These are phyloP conservation scores for Sylvilagus bachmani DNA, from an alignment of 2,113 vertebrate genomes.

Conservation along the genomic window DNA sequence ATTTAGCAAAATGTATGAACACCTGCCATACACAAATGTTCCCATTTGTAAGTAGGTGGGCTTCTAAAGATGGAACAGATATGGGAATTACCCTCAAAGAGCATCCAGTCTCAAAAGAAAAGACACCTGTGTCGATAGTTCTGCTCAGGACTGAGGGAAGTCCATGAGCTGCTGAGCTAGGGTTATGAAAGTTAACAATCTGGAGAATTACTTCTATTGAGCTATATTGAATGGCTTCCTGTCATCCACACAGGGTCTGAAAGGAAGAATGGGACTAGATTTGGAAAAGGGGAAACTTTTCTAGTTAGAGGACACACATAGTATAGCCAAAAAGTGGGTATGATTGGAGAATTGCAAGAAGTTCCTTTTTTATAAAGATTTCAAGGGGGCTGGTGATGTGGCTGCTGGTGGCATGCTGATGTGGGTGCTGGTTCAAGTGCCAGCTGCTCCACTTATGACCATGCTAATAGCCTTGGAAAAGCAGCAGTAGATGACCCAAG, in stretches of 20 bases:
- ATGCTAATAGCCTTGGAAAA: no score
- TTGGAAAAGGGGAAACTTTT: background rate
- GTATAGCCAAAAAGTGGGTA: background rate
- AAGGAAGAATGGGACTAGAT: background rate
- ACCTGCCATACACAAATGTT: background rate
- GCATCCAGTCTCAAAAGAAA: background rate
- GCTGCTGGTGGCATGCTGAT: no score
- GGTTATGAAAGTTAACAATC: background rate
- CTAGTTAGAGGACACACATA: background rate
- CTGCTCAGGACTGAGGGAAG: background rate
- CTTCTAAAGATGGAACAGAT: background rate
- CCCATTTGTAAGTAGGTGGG: rapidly evolving
- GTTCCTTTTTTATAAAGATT: background rate
- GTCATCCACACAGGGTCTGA: background rate
- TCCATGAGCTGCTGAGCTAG: background rate
- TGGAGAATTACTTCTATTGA: background rate
- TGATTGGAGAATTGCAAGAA: background rate
- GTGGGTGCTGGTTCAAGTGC: no score
- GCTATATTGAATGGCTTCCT: background rate
- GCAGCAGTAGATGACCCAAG: no score
- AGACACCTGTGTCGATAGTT: background rate
- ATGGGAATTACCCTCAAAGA: background rate
- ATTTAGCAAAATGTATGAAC: background rate
- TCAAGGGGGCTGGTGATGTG: no score
- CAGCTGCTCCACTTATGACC: no score